Percentiles rank a stretch among this genome's conserved stretches.
Evolutionary conservation across 2,797 vertebrate species (phyloP).

Genomic region (Eptatretus atami): DNA sequence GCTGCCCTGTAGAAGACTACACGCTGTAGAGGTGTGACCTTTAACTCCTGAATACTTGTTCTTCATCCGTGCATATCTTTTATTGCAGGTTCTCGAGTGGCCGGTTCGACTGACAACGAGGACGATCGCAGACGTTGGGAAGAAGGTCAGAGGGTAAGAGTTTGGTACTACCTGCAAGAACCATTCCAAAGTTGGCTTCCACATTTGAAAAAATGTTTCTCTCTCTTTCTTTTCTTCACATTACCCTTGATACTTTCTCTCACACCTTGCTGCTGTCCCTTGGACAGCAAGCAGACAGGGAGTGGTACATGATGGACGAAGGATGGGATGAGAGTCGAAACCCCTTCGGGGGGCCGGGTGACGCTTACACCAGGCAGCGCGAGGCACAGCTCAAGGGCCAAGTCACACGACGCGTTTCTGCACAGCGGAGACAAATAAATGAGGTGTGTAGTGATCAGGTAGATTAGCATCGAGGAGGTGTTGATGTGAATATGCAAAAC

Average conservation of each 20-base stretch:
- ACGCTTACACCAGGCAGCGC: slow-evolving; percentile 63
- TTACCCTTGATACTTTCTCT: too few relatives aligned
- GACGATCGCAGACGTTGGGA: slow-evolving; percentile 76
- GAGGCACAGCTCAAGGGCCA: slow-evolving; percentile 86
- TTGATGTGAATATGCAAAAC: too few relatives aligned
- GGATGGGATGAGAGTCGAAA: slow-evolving; percentile 90
- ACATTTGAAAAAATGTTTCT: not conserved
- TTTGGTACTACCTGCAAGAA: not conserved
- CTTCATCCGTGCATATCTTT: not conserved
- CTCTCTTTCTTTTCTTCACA: not conserved
- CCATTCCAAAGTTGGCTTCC: not conserved
- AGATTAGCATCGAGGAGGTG: too few relatives aligned
- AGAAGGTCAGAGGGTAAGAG: slow-evolving; percentile 56
- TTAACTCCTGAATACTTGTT: not conserved
- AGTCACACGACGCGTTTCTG: slow-evolving; percentile 82
- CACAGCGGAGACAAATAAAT: slow-evolving; percentile 78
- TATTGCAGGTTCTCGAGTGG: slow-evolving; percentile 26
- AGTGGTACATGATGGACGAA: slow-evolving; percentile 99
- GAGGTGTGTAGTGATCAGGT: slow-evolving; percentile 23
- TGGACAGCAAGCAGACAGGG: slow-evolving; percentile 70
- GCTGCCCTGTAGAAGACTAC: not conserved
- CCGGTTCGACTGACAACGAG: slow-evolving; percentile 39
- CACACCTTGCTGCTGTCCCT: not conserved
- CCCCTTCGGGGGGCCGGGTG: slow-evolving; percentile 53
- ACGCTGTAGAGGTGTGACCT: slow-evolving; percentile 1